Evolutionary conservation across 2,888 invertebrate species (phyloP).

Genomic region (Apantesis nais): DNA sequence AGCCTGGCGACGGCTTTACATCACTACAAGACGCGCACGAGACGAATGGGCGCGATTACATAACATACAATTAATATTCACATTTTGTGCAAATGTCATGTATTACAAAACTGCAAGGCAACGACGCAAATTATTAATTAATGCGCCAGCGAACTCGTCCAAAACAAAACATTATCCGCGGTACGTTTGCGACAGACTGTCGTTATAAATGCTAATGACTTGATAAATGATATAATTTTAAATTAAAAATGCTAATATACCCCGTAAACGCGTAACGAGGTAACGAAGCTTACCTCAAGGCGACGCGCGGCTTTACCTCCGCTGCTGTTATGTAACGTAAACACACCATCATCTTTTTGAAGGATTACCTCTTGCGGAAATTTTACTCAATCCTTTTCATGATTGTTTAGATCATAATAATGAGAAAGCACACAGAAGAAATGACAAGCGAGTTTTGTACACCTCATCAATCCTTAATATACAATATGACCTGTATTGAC

Average conservation of each 20-base stretch:
- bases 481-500: too few relatives aligned
- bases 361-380: background rate
- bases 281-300: background rate
- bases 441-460: background rate
- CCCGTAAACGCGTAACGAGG: background rate
- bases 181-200: background rate
- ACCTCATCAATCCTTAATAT: background rate
- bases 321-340: background rate
- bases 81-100: too few relatives aligned
- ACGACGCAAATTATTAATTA: background rate
- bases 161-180: constrained; percentile 15
- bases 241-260: constrained; percentile 8
- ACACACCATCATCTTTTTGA: background rate
- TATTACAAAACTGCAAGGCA: background rate
- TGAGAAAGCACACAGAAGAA: background rate
- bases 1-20: background rate
- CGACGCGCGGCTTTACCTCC: background rate
- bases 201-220: constrained; percentile 12
- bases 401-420: background rate
- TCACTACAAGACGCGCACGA: background rate
- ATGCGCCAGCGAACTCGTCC: background rate
- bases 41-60: background rate
- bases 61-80: background rate
- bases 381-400: background rate
- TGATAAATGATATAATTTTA: constrained; percentile 15